Evolutionary conservation across 1,140 invertebrate genomes (phyloP).

Genomic region (Pseudoatta argentina): DNA sequence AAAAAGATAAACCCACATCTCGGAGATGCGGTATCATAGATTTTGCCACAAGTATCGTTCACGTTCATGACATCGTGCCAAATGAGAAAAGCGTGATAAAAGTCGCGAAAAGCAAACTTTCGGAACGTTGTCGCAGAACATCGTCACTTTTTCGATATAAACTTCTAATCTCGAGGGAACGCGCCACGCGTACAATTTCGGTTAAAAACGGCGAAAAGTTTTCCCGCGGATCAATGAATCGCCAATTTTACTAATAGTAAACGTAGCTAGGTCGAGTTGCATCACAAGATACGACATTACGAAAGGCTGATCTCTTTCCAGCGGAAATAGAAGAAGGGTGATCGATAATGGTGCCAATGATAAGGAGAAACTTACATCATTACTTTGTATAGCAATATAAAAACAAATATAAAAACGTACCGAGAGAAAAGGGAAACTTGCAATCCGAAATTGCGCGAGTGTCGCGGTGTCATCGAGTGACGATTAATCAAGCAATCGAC

Average conservation of each 20-base stretch:
- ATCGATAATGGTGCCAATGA: slow-evolving; percentile 41
- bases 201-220: background rate
- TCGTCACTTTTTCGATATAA: background rate
- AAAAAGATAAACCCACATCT: background rate
- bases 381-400: slow-evolving; percentile 27
- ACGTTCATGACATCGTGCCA: slow-evolving; percentile 36
- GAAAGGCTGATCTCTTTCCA: slow-evolving; percentile 48
- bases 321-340: background rate
- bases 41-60: slow-evolving; percentile 26
- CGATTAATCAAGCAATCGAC: slow-evolving; percentile 30
- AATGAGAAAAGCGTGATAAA: slow-evolving; percentile 35
- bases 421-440: background rate
- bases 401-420: background rate
- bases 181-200: slow-evolving; percentile 7
- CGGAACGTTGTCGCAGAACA: background rate
- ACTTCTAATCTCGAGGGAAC: background rate
- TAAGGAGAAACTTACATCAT: slow-evolving; percentile 22
- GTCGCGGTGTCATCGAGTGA: slow-evolving; percentile 7
- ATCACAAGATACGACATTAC: slow-evolving; percentile 16
- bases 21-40: background rate
- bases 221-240: slow-evolving; percentile 29
- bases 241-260: slow-evolving; percentile 43
- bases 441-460: background rate
- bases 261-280: slow-evolving; percentile 11
- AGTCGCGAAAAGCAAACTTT: background rate